Evolutionary conservation across 2,113 vertebrate species (phyloP).

Genomic region (Progne subis): DNA sequence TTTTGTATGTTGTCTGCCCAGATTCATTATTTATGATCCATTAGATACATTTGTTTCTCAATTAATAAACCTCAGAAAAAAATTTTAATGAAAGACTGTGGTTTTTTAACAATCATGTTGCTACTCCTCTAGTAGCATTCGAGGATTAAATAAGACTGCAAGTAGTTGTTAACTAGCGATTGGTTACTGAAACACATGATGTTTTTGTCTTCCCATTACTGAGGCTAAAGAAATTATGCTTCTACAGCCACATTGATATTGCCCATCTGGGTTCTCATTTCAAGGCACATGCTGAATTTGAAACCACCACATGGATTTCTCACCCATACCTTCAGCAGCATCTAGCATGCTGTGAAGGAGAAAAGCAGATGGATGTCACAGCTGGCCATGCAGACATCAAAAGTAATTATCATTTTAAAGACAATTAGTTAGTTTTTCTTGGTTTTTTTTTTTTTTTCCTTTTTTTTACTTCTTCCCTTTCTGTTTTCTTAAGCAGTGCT

Average conservation of each 20-base stretch:
- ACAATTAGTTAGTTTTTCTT: neutral
- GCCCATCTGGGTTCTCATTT: neutral
- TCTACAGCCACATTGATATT: neutral
- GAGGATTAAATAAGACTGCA: constrained; percentile 24
- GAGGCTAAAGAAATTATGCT: neutral
- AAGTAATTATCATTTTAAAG: neutral
- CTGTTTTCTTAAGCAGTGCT: neutral
- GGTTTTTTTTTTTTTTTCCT: rapidly evolving
- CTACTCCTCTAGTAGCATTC: constrained; percentile 9
- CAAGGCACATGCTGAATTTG: constrained; percentile 15
- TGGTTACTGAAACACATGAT: constrained; percentile 31
- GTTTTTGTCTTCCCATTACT: constrained; percentile 36
- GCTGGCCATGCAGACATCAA: constrained; percentile 7
- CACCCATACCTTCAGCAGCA: constrained; percentile 27
- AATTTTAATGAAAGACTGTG: neutral
- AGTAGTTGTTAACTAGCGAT: constrained; percentile 40
- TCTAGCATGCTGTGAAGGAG: neutral
- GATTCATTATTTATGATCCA: neutral
- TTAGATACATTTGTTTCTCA: constrained; percentile 16
- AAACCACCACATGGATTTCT: constrained; percentile 43
- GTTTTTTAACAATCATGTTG: neutral
- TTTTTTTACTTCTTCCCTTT: rapidly evolving
- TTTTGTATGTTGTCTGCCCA: neutral
- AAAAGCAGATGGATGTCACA: constrained; percentile 28
- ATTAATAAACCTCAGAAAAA: constrained; percentile 30